phyloP scores from a whole-genome alignment of 1,140 invertebrate species.

The Gonatopus flavifemur region DNA sequence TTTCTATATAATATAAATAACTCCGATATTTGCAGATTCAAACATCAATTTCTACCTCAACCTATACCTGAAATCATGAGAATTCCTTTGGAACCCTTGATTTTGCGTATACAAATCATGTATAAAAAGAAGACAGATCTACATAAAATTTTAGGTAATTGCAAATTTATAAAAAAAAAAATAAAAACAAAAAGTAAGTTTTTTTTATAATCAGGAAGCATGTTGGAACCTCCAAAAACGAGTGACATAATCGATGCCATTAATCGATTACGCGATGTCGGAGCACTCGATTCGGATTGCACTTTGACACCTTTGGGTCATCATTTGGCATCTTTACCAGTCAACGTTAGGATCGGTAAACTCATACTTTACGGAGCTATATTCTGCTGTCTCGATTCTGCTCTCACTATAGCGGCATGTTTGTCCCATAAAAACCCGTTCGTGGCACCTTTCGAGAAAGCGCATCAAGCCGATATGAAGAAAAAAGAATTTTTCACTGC shows the following conservation, averaged over 20 bases:
- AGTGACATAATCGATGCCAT: conserved; percentile 79
- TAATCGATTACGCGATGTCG: conserved; percentile 76
- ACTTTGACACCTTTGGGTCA: conserved; percentile 86
- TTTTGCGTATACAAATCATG: conserved; percentile 86
- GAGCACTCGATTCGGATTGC: conserved; percentile 78
- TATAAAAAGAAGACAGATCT: conserved; percentile 68
- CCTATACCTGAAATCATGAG: conserved; percentile 84
- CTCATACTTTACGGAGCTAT: conserved; percentile 89
- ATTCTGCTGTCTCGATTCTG: conserved; percentile 90
- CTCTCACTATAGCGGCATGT: conserved; percentile 89
- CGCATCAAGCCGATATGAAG: conserved; percentile 70
- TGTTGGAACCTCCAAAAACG: conserved; percentile 79
- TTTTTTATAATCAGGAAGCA: conserved; percentile 52
- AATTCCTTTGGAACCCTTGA: conserved; percentile 82
- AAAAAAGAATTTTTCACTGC: conserved; percentile 71
- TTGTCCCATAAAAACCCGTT: conserved; percentile 86
- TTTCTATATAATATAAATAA: conserved; percentile 1
- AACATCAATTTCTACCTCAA: conserved; percentile 66
- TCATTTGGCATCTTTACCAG: conserved; percentile 84
- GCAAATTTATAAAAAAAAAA: conserved; percentile 30
- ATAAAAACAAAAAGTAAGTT: conserved; percentile 2
- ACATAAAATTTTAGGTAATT: conserved; percentile 65
- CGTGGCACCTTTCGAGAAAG: conserved; percentile 73
- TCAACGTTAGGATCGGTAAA: conserved; percentile 89
- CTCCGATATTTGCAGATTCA: conserved; percentile 47